phyloP scores from a whole-genome alignment of 2,797 vertebrate genomes.

The Lagocephalus sceleratus region DNA sequence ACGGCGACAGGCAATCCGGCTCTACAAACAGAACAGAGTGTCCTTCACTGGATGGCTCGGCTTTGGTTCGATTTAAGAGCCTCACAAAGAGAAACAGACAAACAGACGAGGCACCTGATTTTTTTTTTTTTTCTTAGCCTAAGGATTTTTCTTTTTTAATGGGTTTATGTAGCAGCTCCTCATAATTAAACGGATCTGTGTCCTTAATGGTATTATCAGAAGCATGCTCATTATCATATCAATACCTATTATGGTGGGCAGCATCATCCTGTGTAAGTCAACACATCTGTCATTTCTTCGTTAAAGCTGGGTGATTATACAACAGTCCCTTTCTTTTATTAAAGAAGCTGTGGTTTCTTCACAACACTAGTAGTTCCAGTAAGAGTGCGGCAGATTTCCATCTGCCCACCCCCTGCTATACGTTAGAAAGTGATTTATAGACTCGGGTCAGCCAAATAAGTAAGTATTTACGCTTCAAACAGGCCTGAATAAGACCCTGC shows the following conservation, averaged over 20 bases:
- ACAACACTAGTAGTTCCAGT: too few relatives aligned
- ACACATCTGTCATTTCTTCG: conserved; percentile 50
- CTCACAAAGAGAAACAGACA: conserved; percentile 64
- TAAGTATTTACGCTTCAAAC: conserved; percentile 51
- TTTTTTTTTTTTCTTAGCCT: conserved; percentile 25
- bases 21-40: conserved; percentile 76
- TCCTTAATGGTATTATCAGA: conserved; percentile 50
- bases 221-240: conserved; percentile 59
- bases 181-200: conserved; percentile 54
- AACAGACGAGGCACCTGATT: conserved; percentile 66
- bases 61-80: conserved; percentile 55
- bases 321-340: conserved; percentile 63
- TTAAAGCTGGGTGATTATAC: conserved; percentile 46
- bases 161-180: conserved; percentile 40
- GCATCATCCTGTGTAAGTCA: conserved; percentile 57
- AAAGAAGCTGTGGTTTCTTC: conserved; percentile 78
- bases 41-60: conserved; percentile 71
- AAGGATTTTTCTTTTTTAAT: conserved; percentile 13
- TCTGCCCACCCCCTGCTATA: conserved; percentile 57
- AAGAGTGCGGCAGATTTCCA: conserved; percentile 6
- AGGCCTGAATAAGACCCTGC: conserved; percentile 14
- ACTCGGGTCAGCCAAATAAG: conserved; percentile 46
- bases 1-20: conserved; percentile 66
- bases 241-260: conserved; percentile 48
- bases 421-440: conserved; percentile 64